A percentile compares a stretch with the other conserved stretches of the same genome.
Conservation (phyloP, 2,797 vertebrate genomes). For the Lophotriccus pileatus region DNA sequence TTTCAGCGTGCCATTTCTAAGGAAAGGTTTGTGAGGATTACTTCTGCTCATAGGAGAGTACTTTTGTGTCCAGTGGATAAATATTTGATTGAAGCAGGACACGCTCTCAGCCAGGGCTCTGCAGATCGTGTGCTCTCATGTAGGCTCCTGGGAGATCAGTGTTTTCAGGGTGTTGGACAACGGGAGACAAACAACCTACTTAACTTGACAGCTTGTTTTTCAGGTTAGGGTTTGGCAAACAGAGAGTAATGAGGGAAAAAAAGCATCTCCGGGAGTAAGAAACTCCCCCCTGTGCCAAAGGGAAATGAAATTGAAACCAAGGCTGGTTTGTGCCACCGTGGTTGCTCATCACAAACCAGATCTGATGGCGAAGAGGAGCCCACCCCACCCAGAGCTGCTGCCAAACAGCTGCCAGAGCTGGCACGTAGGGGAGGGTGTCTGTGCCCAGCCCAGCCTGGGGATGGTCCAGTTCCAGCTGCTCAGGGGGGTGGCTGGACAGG, state of each 20-base stretch:
- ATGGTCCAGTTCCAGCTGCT: fast-evolving
- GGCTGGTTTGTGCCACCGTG: not conserved
- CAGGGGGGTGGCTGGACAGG: not conserved
- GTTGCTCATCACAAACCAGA: not conserved
- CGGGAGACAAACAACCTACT: conserved; percentile 22
- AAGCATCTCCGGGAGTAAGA: conserved; percentile 12
- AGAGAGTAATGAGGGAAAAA: not conserved
- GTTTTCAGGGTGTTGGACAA: not conserved
- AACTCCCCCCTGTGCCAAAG: not conserved
- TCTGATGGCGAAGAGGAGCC: not conserved
- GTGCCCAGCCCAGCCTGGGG: fast-evolving
- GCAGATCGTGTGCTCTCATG: not conserved
- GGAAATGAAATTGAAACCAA: not conserved
- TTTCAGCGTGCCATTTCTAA: conserved; percentile 71
- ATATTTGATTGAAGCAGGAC: conserved; percentile 70
- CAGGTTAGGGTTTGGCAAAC: conserved; percentile 39
- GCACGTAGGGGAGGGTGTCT: fast-evolving
- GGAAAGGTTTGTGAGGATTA: conserved; percentile 70
- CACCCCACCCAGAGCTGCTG: fast-evolving
- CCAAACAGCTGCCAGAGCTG: not conserved
- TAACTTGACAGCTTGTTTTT: conserved; percentile 54
- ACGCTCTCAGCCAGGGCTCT: not conserved
- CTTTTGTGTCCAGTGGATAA: conserved; percentile 71
- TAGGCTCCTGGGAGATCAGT: not conserved
- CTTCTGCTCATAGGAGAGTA: conserved; percentile 70